Evolutionary conservation across 1,140 invertebrate genomes (phyloP).

Genomic region (Drosophila tani): DNA sequence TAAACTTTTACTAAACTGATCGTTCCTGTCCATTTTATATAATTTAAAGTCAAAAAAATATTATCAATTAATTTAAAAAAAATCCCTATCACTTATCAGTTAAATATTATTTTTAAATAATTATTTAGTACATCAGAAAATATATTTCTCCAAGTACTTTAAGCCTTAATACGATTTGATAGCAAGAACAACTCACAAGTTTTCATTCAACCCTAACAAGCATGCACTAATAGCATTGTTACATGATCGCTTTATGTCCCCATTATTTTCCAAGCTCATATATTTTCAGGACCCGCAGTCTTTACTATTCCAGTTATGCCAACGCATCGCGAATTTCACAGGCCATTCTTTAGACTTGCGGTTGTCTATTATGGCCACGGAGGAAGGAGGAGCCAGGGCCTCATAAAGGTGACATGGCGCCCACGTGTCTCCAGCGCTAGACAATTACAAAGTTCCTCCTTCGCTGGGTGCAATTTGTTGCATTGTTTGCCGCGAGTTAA

Average conservation of each 20-base stretch:
- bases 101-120: no score
- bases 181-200: background rate
- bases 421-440: constrained; percentile 67
- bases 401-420: constrained; percentile 60
- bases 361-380: constrained; percentile 62
- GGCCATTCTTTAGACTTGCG: constrained; percentile 50
- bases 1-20: no score
- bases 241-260: background rate
- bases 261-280: constrained; percentile 9
- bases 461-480: constrained; percentile 77
- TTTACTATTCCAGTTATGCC: constrained; percentile 22
- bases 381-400: constrained; percentile 18
- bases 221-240: background rate
- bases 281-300: constrained; percentile 2
- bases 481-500: constrained; percentile 79
- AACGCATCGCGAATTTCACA: constrained; percentile 32
- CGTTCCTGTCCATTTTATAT: no score
- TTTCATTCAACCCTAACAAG: background rate
- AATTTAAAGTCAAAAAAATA: no score
- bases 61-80: no score
- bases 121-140: background rate
- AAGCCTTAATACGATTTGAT: background rate
- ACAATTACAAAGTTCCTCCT: constrained; percentile 82
- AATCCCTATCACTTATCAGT: no score
- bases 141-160: background rate